These are phyloP conservation scores for Anoplolepis gracilipes DNA, from an alignment of 1,140 invertebrate genomes.

Conservation along the genomic window DNA sequence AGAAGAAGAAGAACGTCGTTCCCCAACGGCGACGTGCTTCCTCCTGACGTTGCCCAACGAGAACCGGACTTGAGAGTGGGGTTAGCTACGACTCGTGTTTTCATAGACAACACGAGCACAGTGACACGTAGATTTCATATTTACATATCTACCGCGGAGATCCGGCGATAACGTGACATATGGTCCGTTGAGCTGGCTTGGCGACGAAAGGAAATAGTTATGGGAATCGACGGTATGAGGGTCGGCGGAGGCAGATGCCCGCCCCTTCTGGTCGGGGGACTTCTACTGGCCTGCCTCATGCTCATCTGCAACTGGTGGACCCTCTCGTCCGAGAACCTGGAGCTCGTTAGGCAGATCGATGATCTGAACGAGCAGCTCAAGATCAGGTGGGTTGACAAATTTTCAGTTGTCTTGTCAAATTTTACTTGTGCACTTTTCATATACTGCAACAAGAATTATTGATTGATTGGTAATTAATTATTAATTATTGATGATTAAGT, in stretches of 20 bases:
- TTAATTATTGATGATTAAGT: neutral
- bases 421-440: neutral
- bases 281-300: constrained; percentile 83
- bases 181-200: constrained; percentile 44
- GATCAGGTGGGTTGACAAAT: constrained; percentile 79
- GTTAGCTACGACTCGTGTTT: constrained; percentile 10
- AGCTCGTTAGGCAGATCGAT: constrained; percentile 84
- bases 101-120: neutral
- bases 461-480: too few species aligned
- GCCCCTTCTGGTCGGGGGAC: constrained; percentile 83
- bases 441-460: neutral
- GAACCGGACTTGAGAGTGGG: neutral
- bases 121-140: constrained; percentile 42
- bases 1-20: neutral
- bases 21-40: neutral
- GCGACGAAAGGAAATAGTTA: constrained; percentile 70
- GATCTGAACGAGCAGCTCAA: constrained; percentile 85
- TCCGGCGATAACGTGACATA: constrained; percentile 13
- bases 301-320: constrained; percentile 86
- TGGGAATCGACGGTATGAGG: constrained; percentile 86
- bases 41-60: neutral
- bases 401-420: neutral
- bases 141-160: neutral
- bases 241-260: constrained; percentile 85
- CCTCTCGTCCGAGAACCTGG: constrained; percentile 84